These are phyloP conservation scores for Prolemur simus DNA, from an alignment of 2,113 vertebrate genomes.

Conservation along the genomic window DNA sequence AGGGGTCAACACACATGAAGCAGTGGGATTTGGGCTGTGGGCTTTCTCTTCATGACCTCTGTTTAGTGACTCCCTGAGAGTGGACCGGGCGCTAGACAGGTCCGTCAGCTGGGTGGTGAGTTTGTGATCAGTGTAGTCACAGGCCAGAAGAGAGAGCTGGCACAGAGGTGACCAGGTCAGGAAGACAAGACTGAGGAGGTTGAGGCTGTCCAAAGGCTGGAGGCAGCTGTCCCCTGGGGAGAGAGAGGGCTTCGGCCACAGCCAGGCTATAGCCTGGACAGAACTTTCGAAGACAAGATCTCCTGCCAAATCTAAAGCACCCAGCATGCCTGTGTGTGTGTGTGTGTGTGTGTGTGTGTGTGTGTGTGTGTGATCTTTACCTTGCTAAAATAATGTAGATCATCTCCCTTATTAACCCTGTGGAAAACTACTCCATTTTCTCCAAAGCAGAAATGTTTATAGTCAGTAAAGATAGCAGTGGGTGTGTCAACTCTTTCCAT, in stretches of 20 bases:
- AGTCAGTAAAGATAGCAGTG: not conserved
- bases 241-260: not conserved
- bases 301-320: not conserved
- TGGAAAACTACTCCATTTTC: not conserved
- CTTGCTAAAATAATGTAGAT: not conserved
- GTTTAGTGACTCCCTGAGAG: not conserved
- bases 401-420: not conserved
- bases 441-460: not conserved
- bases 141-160: not conserved
- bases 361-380: not conserved
- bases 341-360: accelerated
- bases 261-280: not conserved
- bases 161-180: accelerated
- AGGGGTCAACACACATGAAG: not conserved
- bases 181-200: not conserved
- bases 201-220: not conserved
- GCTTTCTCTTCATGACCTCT: not conserved
- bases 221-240: not conserved
- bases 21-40: not conserved
- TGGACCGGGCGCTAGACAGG: not conserved
- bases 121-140: not conserved
- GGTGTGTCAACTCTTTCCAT: not conserved
- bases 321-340: accelerated
- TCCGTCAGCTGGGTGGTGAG: no score
- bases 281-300: not conserved